Evolutionary conservation across 2,113 vertebrate species (phyloP).

Genomic region (Motacilla tschutschensis): DNA sequence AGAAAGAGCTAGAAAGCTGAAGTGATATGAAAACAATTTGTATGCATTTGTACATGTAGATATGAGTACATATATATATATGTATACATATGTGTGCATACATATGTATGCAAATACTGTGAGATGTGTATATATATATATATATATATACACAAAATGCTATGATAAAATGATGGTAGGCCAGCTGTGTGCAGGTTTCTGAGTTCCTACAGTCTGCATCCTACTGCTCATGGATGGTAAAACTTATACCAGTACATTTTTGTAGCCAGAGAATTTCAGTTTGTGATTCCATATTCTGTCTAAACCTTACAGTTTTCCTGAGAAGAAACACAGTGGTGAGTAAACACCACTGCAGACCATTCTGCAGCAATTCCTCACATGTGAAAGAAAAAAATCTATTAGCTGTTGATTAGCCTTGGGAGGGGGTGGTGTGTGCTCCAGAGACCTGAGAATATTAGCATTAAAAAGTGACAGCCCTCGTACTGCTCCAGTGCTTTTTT

Average conservation of each 20-base stretch:
- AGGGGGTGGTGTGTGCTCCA: neutral
- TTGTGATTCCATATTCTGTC: neutral
- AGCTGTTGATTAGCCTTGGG: neutral
- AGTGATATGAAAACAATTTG: neutral
- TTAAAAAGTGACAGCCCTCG: neutral
- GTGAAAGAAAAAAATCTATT: neutral
- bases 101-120: neutral
- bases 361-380: neutral
- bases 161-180: neutral
- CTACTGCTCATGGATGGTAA: neutral
- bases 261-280: neutral
- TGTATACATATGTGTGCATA: rapidly evolving
- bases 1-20: neutral
- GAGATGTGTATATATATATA: neutral
- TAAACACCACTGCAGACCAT: neutral
- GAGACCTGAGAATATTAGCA: neutral
- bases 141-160: neutral
- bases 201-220: neutral
- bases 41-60: neutral
- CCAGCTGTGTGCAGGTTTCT: neutral
- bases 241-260: neutral
- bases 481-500: neutral
- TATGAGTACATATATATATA: neutral
- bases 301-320: neutral
- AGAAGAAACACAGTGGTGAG: neutral